Percentiles rank a stretch among this genome's conserved stretches.
These are phyloP conservation scores for Caenorhabditis parvicauda DNA, from an alignment of 2,888 invertebrate species.

Conservation along the genomic window DNA sequence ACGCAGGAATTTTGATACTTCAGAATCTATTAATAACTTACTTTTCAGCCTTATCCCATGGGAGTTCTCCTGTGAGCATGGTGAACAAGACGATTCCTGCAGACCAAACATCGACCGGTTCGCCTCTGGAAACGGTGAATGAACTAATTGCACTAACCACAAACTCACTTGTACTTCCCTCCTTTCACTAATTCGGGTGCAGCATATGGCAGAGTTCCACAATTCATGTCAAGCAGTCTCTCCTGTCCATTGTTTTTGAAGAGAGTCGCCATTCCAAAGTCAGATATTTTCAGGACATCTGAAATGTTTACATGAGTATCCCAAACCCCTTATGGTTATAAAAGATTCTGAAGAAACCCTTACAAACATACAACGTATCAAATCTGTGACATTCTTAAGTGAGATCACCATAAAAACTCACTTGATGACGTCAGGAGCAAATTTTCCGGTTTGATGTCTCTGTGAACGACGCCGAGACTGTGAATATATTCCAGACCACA, in stretches of 20 bases:
- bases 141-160: not conserved
- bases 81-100: constrained; percentile 90
- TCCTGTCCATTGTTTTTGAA: constrained; percentile 66
- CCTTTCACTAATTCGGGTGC: constrained; percentile 77
- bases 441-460: constrained; percentile 96
- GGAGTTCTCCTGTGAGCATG: constrained; percentile 89
- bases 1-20: too few relatives aligned
- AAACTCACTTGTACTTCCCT: constrained; percentile 9
- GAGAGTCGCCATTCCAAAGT: constrained; percentile 92
- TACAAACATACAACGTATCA: not conserved
- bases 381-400: not conserved
- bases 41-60: constrained; percentile 81
- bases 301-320: too few relatives aligned
- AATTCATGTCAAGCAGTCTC: constrained; percentile 77
- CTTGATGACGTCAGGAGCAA: constrained; percentile 82
- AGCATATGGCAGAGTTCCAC: constrained; percentile 89
- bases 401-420: constrained; percentile 34
- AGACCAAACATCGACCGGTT: constrained; percentile 93
- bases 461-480: constrained; percentile 76
- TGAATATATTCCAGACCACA: constrained; percentile 85
- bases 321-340: not conserved
- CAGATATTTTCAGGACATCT: constrained; percentile 86
- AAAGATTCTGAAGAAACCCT: too few relatives aligned
- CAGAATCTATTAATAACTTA: too few relatives aligned
- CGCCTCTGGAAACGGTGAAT: constrained; percentile 69